Conservation (phyloP, 2,888 invertebrate genomes). For the Microctonus aethiopoides region DNA sequence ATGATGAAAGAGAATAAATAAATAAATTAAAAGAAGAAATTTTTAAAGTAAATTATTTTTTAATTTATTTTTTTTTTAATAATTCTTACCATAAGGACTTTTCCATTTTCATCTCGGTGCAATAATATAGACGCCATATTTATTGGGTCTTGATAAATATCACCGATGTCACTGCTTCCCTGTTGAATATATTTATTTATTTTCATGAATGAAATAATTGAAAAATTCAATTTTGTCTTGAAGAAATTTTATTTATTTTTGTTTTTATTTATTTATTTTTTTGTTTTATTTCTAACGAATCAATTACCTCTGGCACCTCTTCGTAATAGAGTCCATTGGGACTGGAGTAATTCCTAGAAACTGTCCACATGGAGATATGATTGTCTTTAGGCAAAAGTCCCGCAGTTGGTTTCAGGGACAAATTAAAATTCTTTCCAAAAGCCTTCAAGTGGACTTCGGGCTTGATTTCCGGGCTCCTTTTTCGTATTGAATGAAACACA, state of each 20-base stretch:
- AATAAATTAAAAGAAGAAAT: not conserved
- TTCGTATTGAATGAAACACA: conserved; percentile 72
- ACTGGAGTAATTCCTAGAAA: conserved; percentile 80
- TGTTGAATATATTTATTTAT: conserved; percentile 48
- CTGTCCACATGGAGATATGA: conserved; percentile 84
- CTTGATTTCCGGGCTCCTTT: conserved; percentile 61
- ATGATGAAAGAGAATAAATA: conserved; percentile 2
- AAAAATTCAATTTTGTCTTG: not conserved
- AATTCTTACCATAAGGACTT: conserved; percentile 84
- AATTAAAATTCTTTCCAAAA: conserved; percentile 81
- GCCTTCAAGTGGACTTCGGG: conserved; percentile 80
- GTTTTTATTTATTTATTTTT: conserved; percentile 6
- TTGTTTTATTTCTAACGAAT: conserved; percentile 6
- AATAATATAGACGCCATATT: conserved; percentile 89
- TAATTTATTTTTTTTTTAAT: no score
- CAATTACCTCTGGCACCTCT: conserved; percentile 76
- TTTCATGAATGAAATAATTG: not conserved
- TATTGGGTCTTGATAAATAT: conserved; percentile 87
- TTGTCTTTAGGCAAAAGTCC: conserved; percentile 79
- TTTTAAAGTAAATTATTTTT: not conserved
- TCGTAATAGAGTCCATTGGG: conserved; percentile 84
- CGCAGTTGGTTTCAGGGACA: conserved; percentile 80
- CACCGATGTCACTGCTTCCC: conserved; percentile 79
- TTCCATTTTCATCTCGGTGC: conserved; percentile 83
- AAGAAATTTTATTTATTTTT: not conserved